Conservation (phyloP, 2,113 vertebrate species). For the Sapajus apella region DNA sequence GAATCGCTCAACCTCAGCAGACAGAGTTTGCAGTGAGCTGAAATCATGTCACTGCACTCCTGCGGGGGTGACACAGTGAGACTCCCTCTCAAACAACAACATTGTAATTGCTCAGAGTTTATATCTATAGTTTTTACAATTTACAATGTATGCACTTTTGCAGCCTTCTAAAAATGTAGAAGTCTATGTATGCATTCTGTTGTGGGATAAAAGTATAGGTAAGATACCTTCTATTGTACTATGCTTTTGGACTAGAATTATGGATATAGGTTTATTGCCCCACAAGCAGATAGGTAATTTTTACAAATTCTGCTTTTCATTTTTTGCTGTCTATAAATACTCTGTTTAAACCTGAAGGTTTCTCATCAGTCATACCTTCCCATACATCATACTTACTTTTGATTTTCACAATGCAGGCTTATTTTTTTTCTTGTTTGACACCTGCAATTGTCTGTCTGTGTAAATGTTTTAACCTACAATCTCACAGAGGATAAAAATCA, state of each 20-base stretch:
- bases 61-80: too few species aligned
- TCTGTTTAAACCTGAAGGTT: background rate
- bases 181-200: background rate
- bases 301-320: background rate
- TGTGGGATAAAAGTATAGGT: background rate
- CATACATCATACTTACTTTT: background rate
- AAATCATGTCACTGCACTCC: too few species aligned
- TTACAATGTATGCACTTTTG: background rate
- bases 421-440: background rate
- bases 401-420: background rate
- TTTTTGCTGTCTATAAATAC: background rate
- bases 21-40: too few species aligned
- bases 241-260: background rate
- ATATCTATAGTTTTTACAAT: background rate
- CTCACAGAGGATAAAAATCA: background rate
- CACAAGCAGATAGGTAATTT: background rate
- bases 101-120: constrained; percentile 5
- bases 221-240: background rate
- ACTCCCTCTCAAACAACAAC: background rate
- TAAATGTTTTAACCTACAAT: background rate
- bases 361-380: background rate
- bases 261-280: background rate
- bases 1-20: too few species aligned
- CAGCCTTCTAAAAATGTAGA: background rate
- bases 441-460: background rate